These are phyloP conservation scores for Proales similis DNA, from an alignment of 1,140 invertebrate genomes.

Conservation along the genomic window DNA sequence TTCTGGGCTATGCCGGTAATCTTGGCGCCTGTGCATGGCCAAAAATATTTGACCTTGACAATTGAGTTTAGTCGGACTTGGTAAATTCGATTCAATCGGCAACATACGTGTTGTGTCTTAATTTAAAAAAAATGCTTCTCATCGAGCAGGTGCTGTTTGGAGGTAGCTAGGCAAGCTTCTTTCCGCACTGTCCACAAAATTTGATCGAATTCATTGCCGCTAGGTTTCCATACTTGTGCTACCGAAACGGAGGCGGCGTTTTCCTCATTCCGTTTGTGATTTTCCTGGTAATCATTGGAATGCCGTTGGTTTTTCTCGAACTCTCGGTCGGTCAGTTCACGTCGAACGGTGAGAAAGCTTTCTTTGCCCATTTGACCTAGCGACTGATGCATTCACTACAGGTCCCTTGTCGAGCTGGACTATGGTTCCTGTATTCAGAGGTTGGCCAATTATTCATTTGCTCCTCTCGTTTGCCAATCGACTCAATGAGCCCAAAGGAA, in stretches of 20 bases:
- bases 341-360: too few species aligned
- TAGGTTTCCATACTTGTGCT: slow-evolving; percentile 55
- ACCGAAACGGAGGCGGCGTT: slow-evolving; percentile 53
- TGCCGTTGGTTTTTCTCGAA: slow-evolving; percentile 46
- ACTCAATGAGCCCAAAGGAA: slow-evolving; percentile 40
- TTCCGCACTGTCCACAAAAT: neutral
- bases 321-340: slow-evolving; percentile 50
- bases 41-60: too few species aligned
- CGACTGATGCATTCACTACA: too few species aligned
- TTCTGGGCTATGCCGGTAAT: slow-evolving; percentile 54
- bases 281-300: slow-evolving; percentile 43
- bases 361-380: too few species aligned
- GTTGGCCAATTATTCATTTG: neutral
- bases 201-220: neutral
- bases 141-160: slow-evolving; percentile 55
- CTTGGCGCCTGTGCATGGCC: too few species aligned
- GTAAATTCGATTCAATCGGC: too few species aligned
- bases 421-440: slow-evolving; percentile 68
- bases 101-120: too few species aligned
- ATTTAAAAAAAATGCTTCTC: too few species aligned
- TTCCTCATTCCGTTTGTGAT: slow-evolving; percentile 47
- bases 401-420: slow-evolving; percentile 55
- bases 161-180: neutral
- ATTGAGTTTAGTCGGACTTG: too few species aligned
- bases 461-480: neutral